Conservation (phyloP, 2,797 vertebrate species). For the Tarsius wallacei region DNA sequence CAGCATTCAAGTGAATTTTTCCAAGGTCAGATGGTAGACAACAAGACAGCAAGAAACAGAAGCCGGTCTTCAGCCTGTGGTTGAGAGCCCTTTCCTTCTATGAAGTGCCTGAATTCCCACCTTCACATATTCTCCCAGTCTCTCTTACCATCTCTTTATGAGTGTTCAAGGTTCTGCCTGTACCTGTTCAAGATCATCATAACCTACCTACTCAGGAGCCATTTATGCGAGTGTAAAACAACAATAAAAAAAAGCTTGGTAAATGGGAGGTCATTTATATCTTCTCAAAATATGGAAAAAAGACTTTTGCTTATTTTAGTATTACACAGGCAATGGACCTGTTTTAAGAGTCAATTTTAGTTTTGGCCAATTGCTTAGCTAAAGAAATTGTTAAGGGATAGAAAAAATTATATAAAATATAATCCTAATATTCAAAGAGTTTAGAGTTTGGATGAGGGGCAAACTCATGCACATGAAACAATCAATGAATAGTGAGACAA, state of each 20-base stretch:
- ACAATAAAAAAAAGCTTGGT: background rate
- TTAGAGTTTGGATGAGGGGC: background rate
- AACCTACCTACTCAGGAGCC: background rate
- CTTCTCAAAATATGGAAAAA: conserved; percentile 39
- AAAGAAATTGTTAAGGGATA: background rate
- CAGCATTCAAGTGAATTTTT: background rate
- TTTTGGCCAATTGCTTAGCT: background rate
- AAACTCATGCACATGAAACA: background rate
- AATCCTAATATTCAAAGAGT: background rate
- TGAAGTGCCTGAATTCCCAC: background rate
- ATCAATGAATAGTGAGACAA: background rate
- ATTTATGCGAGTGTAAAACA: background rate
- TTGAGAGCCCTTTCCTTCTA: background rate
- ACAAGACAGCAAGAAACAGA: background rate
- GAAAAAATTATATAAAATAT: background rate
- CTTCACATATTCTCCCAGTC: background rate
- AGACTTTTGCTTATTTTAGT: background rate
- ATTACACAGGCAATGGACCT: background rate
- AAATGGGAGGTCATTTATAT: background rate
- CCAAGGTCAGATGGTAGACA: background rate
- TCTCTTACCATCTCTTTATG: background rate
- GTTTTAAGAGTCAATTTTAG: background rate
- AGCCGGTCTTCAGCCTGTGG: background rate
- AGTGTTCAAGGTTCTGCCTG: background rate
- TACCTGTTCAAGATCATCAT: background rate